These are phyloP conservation scores for Coreius guichenoti DNA, from an alignment of 2,797 vertebrate genomes.

Conservation along the genomic window DNA sequence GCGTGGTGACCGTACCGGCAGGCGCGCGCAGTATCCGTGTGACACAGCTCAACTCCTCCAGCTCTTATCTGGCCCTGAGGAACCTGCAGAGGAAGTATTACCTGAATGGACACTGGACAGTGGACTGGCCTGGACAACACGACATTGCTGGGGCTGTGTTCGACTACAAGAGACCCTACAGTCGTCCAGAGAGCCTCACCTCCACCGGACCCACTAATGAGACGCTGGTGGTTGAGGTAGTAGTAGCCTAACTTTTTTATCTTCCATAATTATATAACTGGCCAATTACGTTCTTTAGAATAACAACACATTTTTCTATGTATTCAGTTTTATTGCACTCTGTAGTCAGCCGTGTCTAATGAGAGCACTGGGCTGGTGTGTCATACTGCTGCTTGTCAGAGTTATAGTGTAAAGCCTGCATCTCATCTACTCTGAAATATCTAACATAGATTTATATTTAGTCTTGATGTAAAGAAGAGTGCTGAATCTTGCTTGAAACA, in stretches of 20 bases:
- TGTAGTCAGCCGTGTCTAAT: not conserved
- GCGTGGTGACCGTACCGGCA: conserved; percentile 82
- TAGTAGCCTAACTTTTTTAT: not conserved
- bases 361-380: not conserved
- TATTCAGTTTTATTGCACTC: not conserved
- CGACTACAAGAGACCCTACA: conserved; percentile 85
- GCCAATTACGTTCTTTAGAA: not conserved
- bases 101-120: conserved; percentile 87
- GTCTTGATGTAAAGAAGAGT: not conserved
- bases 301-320: not conserved
- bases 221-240: conserved; percentile 86
- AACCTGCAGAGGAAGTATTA: conserved; percentile 81
- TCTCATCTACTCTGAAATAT: not conserved
- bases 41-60: conserved; percentile 83
- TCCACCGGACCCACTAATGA: conserved; percentile 87
- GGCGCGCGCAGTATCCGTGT: conserved; percentile 86
- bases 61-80: conserved; percentile 85
- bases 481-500: not conserved
- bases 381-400: not conserved
- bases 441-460: not conserved
- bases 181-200: conserved; percentile 83
- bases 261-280: not conserved
- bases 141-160: conserved; percentile 84
- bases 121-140: conserved; percentile 88
- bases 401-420: not conserved